phyloP scores from a whole-genome alignment of 2,888 invertebrate species.

The Tinea trinotella region DNA sequence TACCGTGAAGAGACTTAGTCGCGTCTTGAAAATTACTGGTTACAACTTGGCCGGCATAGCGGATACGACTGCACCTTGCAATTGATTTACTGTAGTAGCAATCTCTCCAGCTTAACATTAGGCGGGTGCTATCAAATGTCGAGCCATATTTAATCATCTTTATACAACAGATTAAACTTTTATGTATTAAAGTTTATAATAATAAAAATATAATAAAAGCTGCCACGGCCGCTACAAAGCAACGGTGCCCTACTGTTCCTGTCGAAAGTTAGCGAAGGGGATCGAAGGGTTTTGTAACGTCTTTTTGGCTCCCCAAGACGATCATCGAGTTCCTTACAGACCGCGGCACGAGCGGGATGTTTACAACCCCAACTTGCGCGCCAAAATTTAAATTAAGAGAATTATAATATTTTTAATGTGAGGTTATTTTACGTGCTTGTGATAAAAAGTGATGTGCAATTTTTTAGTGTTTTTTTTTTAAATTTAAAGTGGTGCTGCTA shows the following conservation, averaged over 20 bases:
- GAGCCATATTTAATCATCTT: too few relatives aligned
- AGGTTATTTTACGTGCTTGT: not conserved
- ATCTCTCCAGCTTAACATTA: too few relatives aligned
- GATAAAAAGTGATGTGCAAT: not conserved
- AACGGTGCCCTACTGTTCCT: slow-evolving; percentile 40
- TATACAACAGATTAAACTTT: too few relatives aligned
- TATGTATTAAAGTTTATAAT: too few relatives aligned
- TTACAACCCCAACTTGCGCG: slow-evolving; percentile 36
- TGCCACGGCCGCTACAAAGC: slow-evolving; percentile 29
- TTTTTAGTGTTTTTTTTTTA: not conserved
- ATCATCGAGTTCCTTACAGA: slow-evolving; percentile 54
- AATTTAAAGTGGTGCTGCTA: slow-evolving; percentile 6
- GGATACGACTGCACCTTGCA: too few relatives aligned
- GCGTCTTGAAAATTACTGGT: too few relatives aligned
- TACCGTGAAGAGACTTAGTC: too few relatives aligned
- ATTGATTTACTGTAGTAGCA: too few relatives aligned
- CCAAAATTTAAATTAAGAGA: slow-evolving; percentile 35
- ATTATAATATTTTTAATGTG: slow-evolving; percentile 21
- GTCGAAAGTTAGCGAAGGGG: slow-evolving; percentile 48
- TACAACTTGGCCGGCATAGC: too few relatives aligned
- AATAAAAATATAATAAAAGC: too few relatives aligned
- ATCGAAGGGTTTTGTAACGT: slow-evolving; percentile 61
- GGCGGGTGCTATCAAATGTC: too few relatives aligned
- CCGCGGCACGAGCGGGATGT: slow-evolving; percentile 56
- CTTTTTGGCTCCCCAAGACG: slow-evolving; percentile 58